A percentile compares a stretch with the other conserved stretches of the same genome.
Conservation (phyloP, 2,113 vertebrate genomes). For the Struthio camelus region DNA sequence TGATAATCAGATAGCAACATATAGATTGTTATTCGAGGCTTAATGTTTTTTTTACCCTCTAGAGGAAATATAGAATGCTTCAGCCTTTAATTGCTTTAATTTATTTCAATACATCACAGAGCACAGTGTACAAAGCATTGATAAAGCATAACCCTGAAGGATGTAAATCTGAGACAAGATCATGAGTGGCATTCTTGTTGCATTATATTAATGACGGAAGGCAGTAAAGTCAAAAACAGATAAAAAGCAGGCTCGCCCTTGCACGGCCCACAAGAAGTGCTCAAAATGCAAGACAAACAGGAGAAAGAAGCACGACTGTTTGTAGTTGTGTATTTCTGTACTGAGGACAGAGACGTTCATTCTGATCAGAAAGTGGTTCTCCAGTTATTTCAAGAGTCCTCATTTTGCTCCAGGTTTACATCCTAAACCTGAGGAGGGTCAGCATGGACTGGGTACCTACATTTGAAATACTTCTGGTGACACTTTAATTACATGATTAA, state of each 20-base stretch:
- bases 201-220: neutral
- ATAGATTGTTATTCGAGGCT: neutral
- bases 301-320: neutral
- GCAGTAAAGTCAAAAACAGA: neutral
- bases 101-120: neutral
- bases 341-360: neutral
- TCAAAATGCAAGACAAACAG: neutral
- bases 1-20: neutral
- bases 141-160: neutral
- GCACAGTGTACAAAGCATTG: neutral
- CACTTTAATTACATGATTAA: neutral
- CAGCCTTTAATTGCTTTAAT: neutral
- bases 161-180: neutral
- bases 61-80: neutral
- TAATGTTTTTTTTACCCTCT: neutral
- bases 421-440: neutral
- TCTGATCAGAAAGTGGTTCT: neutral
- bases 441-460: neutral
- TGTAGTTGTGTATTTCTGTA: neutral
- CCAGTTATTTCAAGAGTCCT: neutral
- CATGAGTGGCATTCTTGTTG: neutral
- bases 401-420: neutral
- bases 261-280: neutral
- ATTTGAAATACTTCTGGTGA: neutral
- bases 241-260: neutral